A percentile compares a stretch with the other conserved stretches of the same genome.
Evolutionary conservation across 92 coral and sea anemone species (phyloP).

Genomic region (Palythoa grandis): DNA sequence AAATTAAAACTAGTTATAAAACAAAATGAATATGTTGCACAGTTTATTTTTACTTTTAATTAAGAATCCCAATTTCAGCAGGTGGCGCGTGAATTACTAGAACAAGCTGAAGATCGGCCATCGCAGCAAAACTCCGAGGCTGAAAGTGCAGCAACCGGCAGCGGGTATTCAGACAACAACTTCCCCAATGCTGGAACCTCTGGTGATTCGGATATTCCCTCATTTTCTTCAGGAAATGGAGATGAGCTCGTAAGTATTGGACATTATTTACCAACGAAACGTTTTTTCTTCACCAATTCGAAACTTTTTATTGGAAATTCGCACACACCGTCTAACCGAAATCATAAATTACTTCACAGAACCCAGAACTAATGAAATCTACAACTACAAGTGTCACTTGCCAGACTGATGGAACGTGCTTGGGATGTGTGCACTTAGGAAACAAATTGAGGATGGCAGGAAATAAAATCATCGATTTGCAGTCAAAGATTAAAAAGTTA

Average conservation of each 20-base stretch:
- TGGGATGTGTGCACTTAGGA: not conserved
- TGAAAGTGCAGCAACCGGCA: slow-evolving; percentile 10
- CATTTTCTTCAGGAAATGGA: not conserved
- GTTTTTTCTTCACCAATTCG: not conserved
- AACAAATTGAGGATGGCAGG: not conserved
- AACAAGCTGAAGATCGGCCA: not conserved
- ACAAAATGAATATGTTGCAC: not conserved
- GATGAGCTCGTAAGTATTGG: not conserved
- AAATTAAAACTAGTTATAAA: not conserved
- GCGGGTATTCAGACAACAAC: not conserved
- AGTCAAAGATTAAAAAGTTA: not conserved
- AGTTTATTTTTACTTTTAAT: not conserved
- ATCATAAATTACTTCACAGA: not conserved
- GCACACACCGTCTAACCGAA: not conserved
- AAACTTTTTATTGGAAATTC: not conserved
- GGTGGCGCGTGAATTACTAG: slow-evolving; percentile 1
- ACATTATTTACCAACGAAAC: not conserved
- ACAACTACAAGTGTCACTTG: not conserved
- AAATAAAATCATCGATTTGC: slow-evolving; percentile 12
- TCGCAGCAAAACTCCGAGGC: not conserved
- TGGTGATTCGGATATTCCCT: not conserved
- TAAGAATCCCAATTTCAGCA: not conserved
- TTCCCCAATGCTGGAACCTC: not conserved
- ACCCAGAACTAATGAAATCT: not conserved
- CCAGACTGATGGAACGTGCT: not conserved